phyloP scores from a whole-genome alignment of 2,113 vertebrate genomes.

The Psilopogon haemacephalus region DNA sequence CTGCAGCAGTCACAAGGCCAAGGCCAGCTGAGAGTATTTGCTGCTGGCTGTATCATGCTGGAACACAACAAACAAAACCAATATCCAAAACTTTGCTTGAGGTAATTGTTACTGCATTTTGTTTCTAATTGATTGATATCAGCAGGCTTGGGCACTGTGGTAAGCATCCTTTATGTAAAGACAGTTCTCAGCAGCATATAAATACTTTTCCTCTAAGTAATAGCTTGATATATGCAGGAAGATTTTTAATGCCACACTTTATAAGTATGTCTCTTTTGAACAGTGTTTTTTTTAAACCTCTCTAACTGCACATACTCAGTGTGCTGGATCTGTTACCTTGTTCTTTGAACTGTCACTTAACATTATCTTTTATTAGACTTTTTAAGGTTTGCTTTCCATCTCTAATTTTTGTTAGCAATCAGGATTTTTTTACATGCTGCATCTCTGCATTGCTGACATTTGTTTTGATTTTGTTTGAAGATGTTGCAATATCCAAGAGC shows the following conservation, averaged over 20 bases:
- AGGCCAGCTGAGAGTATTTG: background rate
- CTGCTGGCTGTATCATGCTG: background rate
- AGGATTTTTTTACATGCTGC: background rate
- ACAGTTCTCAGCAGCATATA: background rate
- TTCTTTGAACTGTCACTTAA: conserved; percentile 13
- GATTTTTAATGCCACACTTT: background rate
- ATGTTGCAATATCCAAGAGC: conserved; percentile 16
- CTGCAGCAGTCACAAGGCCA: background rate
- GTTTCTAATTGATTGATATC: conserved; percentile 17
- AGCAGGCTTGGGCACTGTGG: background rate
- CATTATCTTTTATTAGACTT: background rate
- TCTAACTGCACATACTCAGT: background rate
- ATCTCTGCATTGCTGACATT: background rate
- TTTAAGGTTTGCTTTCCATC: background rate
- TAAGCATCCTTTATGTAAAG: conserved; percentile 42
- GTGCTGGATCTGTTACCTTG: background rate
- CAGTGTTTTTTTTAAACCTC: background rate
- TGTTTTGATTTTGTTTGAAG: conserved; percentile 43
- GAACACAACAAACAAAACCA: background rate
- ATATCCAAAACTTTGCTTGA: background rate
- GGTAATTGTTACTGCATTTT: conserved; percentile 36
- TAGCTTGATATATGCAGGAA: background rate
- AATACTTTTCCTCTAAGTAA: conserved; percentile 29
- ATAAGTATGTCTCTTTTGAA: conserved; percentile 1
- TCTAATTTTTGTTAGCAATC: background rate